phyloP scores from a whole-genome alignment of 30 jellyfish, hydroid and myxozoan species.

The Cassiopea andromeda region DNA sequence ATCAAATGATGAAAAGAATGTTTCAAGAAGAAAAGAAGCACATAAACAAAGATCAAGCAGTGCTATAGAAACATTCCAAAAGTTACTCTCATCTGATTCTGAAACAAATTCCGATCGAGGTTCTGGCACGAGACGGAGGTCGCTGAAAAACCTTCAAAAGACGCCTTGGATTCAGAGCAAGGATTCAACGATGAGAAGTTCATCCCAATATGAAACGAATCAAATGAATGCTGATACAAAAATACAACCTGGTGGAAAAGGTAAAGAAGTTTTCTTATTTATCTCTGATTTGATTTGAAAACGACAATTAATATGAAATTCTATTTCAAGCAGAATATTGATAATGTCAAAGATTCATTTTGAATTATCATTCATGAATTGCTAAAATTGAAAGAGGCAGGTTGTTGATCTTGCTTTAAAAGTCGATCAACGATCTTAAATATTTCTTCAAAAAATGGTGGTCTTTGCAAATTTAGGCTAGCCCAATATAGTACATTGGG shows the following conservation, averaged over 20 bases:
- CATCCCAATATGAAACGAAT: conserved; percentile 15
- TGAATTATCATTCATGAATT: too few species aligned
- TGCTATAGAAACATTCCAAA: conserved; percentile 58
- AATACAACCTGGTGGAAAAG: neutral
- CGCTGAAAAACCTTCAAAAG: conserved; percentile 48
- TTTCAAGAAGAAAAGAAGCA: conserved; percentile 32
- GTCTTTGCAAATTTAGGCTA: too few species aligned
- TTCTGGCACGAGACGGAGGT: conserved; percentile 18
- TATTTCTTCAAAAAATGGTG: too few species aligned
- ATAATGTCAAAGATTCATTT: too few species aligned
- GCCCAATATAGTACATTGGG: too few species aligned
- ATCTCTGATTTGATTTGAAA: neutral
- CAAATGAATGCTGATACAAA: neutral
- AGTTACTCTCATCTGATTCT: conserved; percentile 56
- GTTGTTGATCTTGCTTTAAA: too few species aligned
- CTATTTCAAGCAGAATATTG: too few species aligned
- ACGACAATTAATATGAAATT: neutral
- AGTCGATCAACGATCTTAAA: too few species aligned
- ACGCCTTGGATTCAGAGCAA: conserved; percentile 55
- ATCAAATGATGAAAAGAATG: neutral
- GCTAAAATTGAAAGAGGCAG: too few species aligned
- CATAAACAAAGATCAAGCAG: conserved; percentile 37
- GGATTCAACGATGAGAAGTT: neutral
- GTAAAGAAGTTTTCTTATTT: neutral
- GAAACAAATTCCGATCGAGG: conserved; percentile 50